Conservation (phyloP, 2,888 invertebrate species). For the Ormia ochracea region DNA sequence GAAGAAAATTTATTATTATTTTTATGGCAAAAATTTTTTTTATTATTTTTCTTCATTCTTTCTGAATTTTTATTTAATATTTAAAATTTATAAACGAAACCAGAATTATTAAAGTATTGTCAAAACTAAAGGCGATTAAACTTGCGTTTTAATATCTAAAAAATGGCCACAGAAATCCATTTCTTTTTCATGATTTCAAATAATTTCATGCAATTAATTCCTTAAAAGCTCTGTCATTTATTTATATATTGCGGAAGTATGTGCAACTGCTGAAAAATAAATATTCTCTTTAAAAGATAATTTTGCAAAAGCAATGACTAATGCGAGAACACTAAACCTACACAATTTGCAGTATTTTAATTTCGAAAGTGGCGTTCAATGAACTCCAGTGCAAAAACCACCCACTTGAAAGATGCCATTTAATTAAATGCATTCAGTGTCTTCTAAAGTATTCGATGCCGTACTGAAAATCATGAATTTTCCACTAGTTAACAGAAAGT, state of each 20-base stretch:
- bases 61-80: too few relatives aligned
- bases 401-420: constrained; percentile 41
- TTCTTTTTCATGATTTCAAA: too few relatives aligned
- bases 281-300: neutral
- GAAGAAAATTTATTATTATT: too few relatives aligned
- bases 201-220: too few relatives aligned
- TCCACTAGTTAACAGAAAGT: neutral
- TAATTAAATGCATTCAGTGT: constrained; percentile 14
- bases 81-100: too few relatives aligned
- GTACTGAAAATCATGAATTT: neutral
- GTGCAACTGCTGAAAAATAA: neutral
- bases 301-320: neutral
- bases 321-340: neutral
- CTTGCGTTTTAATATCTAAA: too few relatives aligned
- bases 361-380: constrained; percentile 26
- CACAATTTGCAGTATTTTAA: constrained; percentile 1
- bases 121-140: too few relatives aligned
- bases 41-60: too few relatives aligned
- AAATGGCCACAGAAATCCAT: too few relatives aligned
- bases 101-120: too few relatives aligned
- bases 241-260: neutral
- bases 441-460: neutral
- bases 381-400: constrained; percentile 41
- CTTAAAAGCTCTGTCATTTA: neutral
- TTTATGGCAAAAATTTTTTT: too few relatives aligned